phyloP scores from a whole-genome alignment of 2,113 vertebrate species.

The Vidua macroura region DNA sequence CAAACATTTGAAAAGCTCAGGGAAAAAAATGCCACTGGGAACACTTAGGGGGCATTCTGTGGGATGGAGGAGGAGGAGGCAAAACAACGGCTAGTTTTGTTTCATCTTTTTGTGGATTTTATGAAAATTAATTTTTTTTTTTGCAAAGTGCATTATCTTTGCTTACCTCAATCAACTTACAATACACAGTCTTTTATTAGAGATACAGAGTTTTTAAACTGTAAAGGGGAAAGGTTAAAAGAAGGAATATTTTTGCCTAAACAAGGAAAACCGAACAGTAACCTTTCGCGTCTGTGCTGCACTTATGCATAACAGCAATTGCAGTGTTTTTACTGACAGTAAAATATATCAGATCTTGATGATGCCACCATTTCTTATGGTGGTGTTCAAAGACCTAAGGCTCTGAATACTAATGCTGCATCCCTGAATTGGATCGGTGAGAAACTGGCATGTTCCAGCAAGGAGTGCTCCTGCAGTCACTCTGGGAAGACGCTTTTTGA shows the following conservation, averaged over 20 bases:
- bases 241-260: not conserved
- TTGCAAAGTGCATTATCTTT: not conserved
- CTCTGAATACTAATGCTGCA: not conserved
- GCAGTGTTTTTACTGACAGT: not conserved
- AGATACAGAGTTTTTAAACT: not conserved
- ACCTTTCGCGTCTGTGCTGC: not conserved
- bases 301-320: fast-evolving
- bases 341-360: not conserved
- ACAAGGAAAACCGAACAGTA: not conserved
- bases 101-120: not conserved
- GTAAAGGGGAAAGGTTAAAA: not conserved
- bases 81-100: not conserved
- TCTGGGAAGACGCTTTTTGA: not conserved
- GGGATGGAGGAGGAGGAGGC: not conserved
- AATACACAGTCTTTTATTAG: not conserved
- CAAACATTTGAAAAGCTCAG: not conserved
- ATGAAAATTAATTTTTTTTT: not conserved
- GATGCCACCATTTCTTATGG: not conserved
- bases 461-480: not conserved
- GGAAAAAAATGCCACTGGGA: not conserved
- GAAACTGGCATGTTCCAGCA: not conserved
- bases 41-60: not conserved
- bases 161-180: not conserved
- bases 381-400: not conserved
- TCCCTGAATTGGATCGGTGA: not conserved